Evolutionary conservation across 2,113 vertebrate species (phyloP).

Genomic region (Silurus meridionalis): DNA sequence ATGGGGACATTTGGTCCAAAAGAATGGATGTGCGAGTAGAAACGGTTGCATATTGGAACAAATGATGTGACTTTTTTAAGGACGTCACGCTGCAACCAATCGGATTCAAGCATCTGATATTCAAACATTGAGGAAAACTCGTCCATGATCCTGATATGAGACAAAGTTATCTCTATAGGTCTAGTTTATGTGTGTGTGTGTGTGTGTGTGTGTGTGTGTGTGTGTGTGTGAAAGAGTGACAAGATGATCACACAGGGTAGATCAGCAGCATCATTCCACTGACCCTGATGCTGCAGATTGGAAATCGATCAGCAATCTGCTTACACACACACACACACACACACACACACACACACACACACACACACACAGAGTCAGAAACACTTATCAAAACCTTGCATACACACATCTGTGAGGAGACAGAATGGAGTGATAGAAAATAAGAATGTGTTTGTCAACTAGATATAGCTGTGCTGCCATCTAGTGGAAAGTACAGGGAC

Average conservation of each 20-base stretch:
- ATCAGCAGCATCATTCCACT: conserved; percentile 32
- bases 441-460: background rate
- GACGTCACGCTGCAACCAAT: background rate
- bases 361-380: no score
- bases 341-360: no score
- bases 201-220: background rate
- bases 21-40: background rate
- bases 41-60: background rate
- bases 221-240: conserved; percentile 4
- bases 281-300: conserved; percentile 54
- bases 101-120: background rate
- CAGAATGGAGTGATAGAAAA: background rate
- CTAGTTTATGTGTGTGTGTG: no score
- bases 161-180: no score
- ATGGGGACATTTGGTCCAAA: no score
- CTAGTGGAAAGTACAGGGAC: conserved; percentile 6
- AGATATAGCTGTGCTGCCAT: background rate
- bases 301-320: conserved; percentile 46
- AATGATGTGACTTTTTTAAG: background rate
- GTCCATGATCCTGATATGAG: no score
- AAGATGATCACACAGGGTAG: background rate
- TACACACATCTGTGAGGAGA: conserved; percentile 13
- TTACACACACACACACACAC: conserved; percentile 31
- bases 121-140: no score
- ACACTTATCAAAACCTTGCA: background rate